Conservation (phyloP, 1,140 invertebrate genomes). For the Octopus bimaculoides region DNA sequence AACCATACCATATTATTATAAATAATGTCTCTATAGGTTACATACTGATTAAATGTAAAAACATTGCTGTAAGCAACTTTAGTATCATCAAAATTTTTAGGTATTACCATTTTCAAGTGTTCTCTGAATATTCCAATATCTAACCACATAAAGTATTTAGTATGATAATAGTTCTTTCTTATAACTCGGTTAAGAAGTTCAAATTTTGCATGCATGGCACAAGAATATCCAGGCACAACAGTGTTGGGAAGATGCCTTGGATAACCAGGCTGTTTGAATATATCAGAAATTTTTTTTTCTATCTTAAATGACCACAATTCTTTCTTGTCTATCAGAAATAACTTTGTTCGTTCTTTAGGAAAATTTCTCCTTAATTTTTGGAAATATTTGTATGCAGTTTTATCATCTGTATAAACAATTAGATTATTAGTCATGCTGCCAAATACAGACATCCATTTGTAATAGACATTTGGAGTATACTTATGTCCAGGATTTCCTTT, state of each 20-base stretch:
- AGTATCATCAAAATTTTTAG: slow-evolving; percentile 37
- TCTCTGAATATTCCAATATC: slow-evolving; percentile 43
- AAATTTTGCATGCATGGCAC: slow-evolving; percentile 50
- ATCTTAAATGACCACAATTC: slow-evolving; percentile 43
- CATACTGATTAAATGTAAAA: slow-evolving; percentile 22
- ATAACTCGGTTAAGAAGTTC: slow-evolving; percentile 35
- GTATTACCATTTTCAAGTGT: slow-evolving; percentile 32
- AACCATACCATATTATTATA: slow-evolving; percentile 37
- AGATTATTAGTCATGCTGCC: slow-evolving; percentile 34
- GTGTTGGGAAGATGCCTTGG: slow-evolving; percentile 47
- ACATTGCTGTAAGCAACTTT: slow-evolving; percentile 41
- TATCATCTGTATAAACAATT: slow-evolving; percentile 36
- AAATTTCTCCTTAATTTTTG: slow-evolving; percentile 13
- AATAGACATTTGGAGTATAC: slow-evolving; percentile 21
- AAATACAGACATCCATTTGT: slow-evolving; percentile 39
- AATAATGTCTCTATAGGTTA: slow-evolving; percentile 29
- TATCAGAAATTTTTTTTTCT: slow-evolving; percentile 24
- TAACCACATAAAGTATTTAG: slow-evolving; percentile 44
- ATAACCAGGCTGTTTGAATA: slow-evolving; percentile 37
- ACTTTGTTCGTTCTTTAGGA: slow-evolving; percentile 24
- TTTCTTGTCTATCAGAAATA: slow-evolving; percentile 31
- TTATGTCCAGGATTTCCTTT: slow-evolving; percentile 23
- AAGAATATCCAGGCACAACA: slow-evolving; percentile 38
- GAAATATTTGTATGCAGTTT: slow-evolving; percentile 24
- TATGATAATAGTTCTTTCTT: slow-evolving; percentile 30